Evolutionary conservation across 2,888 invertebrate species (phyloP), one percentile per base, ranked within the genome.

Genomic region (Ormia ochracea): DNA sequence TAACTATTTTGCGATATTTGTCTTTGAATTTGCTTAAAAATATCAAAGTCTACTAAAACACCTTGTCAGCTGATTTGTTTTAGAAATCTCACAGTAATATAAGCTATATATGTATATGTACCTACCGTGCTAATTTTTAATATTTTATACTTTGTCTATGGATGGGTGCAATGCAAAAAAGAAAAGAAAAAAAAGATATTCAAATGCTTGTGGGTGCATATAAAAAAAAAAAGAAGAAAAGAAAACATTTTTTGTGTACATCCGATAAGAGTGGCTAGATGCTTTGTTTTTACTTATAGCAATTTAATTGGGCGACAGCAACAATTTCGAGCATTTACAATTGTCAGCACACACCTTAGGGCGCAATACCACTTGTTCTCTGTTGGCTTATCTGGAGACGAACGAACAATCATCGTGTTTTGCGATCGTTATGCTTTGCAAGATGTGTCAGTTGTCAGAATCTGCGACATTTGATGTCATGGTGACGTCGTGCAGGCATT

Each of bases 221-320:
- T 43, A n/a, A n/a, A 56, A 9, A 17, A 36, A 23, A 31, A 52
- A 48, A 19, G 9, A 23, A 14, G 54, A 7, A 10, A 43, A 31
- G 4, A 65, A 59, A 36, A 75, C 41, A n/a, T n/a, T n/a, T n/a
- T n/a, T 63, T 54, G 38, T 48, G 59, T 66, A 72, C 81, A 81
- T 82, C 82, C 79, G 79, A 77, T 70, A n/a, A n/a, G n/a, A 45
- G 43, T 28, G 48, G 33, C 69, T 66, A 54, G 70, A 61, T 72
- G 26, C 66, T 66, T 31, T 69, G 74, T 61, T 26, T 80, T 75
- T 77, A 74, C 80, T 82, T 77, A 82, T 78, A 70, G 80, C 77
- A 78, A 78, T 82, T 80, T 75, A 82, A 78, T 82, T 82, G 80
- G 80, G 70, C 61, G 70, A 70, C 74, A 74, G 72, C 75, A 75